Conservation (phyloP, 1,140 invertebrate species). For the Drosophila kanapiae region DNA sequence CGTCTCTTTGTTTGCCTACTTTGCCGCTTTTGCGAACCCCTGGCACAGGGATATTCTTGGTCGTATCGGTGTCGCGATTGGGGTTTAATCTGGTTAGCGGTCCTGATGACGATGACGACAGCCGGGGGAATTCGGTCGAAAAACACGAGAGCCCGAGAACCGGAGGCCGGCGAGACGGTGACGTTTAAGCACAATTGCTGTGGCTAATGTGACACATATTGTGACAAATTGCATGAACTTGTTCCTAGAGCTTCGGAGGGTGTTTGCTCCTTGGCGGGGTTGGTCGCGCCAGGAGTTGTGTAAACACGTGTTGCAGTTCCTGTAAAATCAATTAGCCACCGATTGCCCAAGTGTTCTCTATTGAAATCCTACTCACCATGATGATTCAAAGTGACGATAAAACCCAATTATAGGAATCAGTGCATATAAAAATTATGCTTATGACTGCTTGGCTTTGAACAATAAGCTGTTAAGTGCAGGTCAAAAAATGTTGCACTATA, state of each 20-base stretch:
- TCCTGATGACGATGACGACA: constrained; percentile 45
- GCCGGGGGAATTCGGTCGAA: constrained; percentile 12
- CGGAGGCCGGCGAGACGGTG: constrained; percentile 25
- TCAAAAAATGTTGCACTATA: background rate
- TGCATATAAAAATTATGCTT: background rate
- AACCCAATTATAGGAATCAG: no score
- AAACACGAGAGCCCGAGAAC: constrained; percentile 8
- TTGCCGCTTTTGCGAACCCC: constrained; percentile 20
- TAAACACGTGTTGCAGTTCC: constrained; percentile 71
- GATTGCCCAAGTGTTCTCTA: constrained; percentile 18
- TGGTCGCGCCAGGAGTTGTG: constrained; percentile 30
- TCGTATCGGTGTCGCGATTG: constrained; percentile 75
- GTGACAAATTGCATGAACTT: constrained; percentile 84
- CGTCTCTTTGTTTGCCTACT: constrained; percentile 66
- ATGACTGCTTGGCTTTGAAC: background rate
- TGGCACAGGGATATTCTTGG: constrained; percentile 20
- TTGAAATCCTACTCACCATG: background rate
- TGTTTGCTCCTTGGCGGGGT: constrained; percentile 28
- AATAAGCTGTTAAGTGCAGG: background rate
- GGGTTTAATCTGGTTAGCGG: constrained; percentile 82
- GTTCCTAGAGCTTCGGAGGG: constrained; percentile 10
- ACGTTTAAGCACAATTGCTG: constrained; percentile 84
- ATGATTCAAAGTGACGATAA: background rate
- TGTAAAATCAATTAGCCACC: constrained; percentile 47
- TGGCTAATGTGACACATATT: constrained; percentile 85